Percentiles rank a stretch among this genome's conserved stretches.
These are phyloP conservation scores for Anoura caudifer DNA, from an alignment of 2,113 vertebrate species.

Conservation along the genomic window DNA sequence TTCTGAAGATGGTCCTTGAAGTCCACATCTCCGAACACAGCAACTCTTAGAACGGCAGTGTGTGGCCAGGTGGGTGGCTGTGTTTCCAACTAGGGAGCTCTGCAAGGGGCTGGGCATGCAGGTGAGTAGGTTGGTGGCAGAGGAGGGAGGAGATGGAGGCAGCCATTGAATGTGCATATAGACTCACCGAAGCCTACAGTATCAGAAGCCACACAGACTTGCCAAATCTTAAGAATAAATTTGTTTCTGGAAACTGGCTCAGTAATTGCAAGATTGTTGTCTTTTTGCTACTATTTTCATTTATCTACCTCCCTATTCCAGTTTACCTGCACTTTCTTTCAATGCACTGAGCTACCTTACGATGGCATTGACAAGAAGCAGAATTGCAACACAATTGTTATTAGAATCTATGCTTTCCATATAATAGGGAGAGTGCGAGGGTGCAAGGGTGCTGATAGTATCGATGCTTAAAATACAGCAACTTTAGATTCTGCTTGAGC, in stretches of 20 bases:
- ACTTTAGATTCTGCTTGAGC: neutral
- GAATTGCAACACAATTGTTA: neutral
- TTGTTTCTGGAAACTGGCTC: neutral
- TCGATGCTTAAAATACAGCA: neutral
- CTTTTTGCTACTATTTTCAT: neutral
- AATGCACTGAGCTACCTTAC: neutral
- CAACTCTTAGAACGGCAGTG: neutral
- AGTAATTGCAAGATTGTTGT: neutral
- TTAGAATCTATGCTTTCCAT: neutral
- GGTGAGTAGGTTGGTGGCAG: too few relatives aligned
- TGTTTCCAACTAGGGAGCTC: neutral
- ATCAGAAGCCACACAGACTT: neutral
- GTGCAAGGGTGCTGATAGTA: neutral
- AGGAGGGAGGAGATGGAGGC: too few relatives aligned
- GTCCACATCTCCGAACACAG: neutral
- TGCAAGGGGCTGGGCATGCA: neutral
- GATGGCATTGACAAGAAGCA: neutral
- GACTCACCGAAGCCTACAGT: neutral
- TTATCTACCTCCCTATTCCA: neutral
- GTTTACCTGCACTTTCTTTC: neutral
- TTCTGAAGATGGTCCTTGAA: neutral
- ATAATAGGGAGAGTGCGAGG: too few relatives aligned
- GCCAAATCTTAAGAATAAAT: neutral
- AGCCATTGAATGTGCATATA: too few relatives aligned
- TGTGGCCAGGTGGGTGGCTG: neutral